Base-by-base conservation (phyloP, 2,113 vertebrate genomes). In the Pterocles gutturalis region DNA sequence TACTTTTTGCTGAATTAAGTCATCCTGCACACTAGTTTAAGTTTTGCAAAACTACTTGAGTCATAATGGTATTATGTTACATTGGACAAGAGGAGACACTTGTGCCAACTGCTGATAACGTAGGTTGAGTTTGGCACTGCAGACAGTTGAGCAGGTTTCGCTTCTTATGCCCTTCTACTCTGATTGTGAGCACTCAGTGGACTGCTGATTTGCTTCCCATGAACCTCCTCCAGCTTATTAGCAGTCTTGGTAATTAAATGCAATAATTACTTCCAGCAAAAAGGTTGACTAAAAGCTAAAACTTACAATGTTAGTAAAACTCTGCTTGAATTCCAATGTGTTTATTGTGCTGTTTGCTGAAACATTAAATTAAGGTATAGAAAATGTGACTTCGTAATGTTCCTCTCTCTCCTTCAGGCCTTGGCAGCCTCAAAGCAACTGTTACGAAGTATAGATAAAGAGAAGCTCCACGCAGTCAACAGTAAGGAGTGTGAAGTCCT, bases 351-450 rank as follows among this genome's bases (percentile, higher is more conserved):
- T 80, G 2, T 43, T 91, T 89, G 34, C 41, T 75, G 46, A 75
- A 75, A 60, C 16, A 15, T 29, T 69, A n/a, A 72, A 43, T 36
- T 15, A 19, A 69, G 43, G 8, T 61, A 29, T 11, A 20, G 33
- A 53, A 91, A 62, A 26, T 8, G 8, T 45, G n/a, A 14, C 33
- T 70, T 92, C 53, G 34, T 82, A 31, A 46, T 28, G 12, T 78
- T 72, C 36, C 41, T 62, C 18, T 87, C 36, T 94, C 16, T 73
- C 31, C 61, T 72, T 38, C 90, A 99, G 99, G 98, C 98, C 54
- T 83, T 99, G 97, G 95, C 97, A 19, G 62, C 98, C 67, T 99
- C 99, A 54, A 99, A 99, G 91, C 98, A 99, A 93, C 90, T 99
- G 84, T 96, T 99, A 33, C 98, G 99, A 43, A 96, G 91, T 4